These are phyloP conservation scores for Carterocephalus palaemon DNA, from an alignment of 2,888 invertebrate genomes.

Conservation along the genomic window DNA sequence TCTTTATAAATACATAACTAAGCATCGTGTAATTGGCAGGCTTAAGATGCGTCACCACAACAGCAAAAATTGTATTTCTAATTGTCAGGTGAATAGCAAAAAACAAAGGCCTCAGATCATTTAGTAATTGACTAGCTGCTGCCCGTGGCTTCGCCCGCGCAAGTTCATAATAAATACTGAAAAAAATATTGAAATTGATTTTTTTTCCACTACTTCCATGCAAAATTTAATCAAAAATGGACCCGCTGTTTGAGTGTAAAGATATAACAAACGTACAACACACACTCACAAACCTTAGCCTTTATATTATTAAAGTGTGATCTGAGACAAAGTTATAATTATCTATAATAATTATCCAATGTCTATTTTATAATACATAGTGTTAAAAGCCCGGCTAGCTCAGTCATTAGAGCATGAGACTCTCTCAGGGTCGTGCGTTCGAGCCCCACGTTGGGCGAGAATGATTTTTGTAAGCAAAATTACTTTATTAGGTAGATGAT, in stretches of 20 bases:
- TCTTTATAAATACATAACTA: too few species aligned
- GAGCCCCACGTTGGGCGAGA: slow-evolving; percentile 80
- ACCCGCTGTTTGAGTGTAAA: not conserved
- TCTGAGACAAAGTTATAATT: too few species aligned
- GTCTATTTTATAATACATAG: too few species aligned
- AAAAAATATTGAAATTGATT: too few species aligned
- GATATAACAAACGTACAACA: slow-evolving; percentile 3
- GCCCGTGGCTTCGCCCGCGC: too few species aligned
- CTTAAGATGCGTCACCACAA: too few species aligned
- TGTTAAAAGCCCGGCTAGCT: slow-evolving; percentile 72
- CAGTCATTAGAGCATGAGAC: slow-evolving; percentile 81
- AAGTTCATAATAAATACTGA: too few species aligned
- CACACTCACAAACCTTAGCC: not conserved
- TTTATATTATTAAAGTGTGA: not conserved
- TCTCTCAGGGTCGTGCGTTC: slow-evolving; percentile 83
- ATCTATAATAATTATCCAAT: too few species aligned
- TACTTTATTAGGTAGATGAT: too few species aligned
- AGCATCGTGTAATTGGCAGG: too few species aligned
- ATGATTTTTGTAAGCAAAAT: not conserved
- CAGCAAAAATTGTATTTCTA: too few species aligned
- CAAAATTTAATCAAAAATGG: not conserved
- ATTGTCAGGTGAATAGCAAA: too few species aligned
- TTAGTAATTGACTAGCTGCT: slow-evolving; percentile 46
- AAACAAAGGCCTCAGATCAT: slow-evolving; percentile 34
- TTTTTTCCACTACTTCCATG: not conserved